Conservation (phyloP, 2,113 vertebrate genomes). For the Euleptes europaea region DNA sequence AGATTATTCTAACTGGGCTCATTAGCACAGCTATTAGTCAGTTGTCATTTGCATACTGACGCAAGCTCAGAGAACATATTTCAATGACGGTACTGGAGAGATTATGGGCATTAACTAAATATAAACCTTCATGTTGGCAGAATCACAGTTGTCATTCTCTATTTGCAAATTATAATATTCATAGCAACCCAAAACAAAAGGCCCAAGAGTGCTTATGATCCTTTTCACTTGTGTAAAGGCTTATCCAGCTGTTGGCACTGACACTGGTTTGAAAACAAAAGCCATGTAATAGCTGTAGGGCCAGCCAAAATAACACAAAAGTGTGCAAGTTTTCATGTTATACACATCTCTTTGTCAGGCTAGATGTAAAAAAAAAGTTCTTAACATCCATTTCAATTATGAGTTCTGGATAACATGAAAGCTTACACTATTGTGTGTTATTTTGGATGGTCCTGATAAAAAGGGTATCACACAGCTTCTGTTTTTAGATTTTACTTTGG, state of each 20-base stretch:
- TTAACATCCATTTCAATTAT: too few species aligned
- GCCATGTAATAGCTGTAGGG: too few species aligned
- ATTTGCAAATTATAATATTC: neutral
- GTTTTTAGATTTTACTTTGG: too few species aligned
- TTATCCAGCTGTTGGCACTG: neutral
- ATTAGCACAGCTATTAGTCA: neutral
- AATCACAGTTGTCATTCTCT: neutral
- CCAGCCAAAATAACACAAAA: too few species aligned
- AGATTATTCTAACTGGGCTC: neutral
- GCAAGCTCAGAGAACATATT: neutral
- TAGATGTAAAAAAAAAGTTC: too few species aligned
- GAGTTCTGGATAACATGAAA: too few species aligned
- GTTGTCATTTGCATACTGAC: conserved; percentile 1
- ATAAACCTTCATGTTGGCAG: neutral
- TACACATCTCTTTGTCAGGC: too few species aligned
- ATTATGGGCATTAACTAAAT: conserved; percentile 4
- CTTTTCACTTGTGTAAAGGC: neutral
- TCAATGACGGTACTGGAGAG: neutral
- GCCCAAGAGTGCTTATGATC: neutral
- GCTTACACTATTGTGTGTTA: too few species aligned
- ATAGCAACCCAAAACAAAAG: neutral
- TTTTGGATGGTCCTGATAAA: too few species aligned
- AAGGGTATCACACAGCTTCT: too few species aligned
- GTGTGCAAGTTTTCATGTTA: too few species aligned
- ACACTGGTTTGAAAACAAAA: neutral